phyloP scores from a whole-genome alignment of 1,140 invertebrate species.

The Drosophila pectinifera region DNA sequence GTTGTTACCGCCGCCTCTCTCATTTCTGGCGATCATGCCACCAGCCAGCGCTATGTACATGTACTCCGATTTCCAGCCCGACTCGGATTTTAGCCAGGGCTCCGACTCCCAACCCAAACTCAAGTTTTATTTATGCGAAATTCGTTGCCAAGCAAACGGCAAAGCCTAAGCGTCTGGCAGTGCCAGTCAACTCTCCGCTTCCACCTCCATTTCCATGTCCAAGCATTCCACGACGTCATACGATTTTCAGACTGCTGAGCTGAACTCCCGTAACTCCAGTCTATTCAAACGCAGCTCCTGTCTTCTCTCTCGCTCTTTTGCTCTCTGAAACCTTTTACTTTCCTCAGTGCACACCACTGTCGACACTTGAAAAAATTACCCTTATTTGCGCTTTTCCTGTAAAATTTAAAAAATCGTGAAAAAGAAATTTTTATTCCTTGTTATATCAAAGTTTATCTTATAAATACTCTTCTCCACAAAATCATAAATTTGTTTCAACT shows the following conservation, averaged over 20 bases:
- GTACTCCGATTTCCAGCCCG: constrained; percentile 19
- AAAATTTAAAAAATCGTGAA: too few relatives aligned
- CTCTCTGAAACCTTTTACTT: constrained; percentile 64
- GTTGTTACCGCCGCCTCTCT: constrained; percentile 32
- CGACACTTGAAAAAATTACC: neutral
- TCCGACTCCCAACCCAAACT: constrained; percentile 21
- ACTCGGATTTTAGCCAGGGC: constrained; percentile 32
- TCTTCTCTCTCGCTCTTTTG: constrained; percentile 7
- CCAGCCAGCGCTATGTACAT: constrained; percentile 6
- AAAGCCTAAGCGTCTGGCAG: constrained; percentile 45
- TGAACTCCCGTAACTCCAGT: constrained; percentile 3
- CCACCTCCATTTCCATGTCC: constrained; percentile 38
- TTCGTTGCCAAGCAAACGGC: constrained; percentile 41
- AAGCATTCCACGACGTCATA: constrained; percentile 41
- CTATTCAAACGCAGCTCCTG: neutral
- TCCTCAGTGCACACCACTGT: constrained; percentile 35
- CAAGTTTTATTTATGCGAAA: constrained; percentile 54
- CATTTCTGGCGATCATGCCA: constrained; percentile 57
- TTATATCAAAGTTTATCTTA: neutral
- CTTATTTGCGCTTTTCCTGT: too few relatives aligned
- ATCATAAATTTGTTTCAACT: too few relatives aligned
- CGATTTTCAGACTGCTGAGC: constrained; percentile 33
- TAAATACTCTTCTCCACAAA: too few relatives aligned
- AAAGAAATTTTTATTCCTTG: too few relatives aligned
- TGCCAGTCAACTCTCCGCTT: constrained; percentile 43